These are phyloP conservation scores for Lota lota DNA, from an alignment of 2,113 vertebrate genomes.

Conservation along the genomic window DNA sequence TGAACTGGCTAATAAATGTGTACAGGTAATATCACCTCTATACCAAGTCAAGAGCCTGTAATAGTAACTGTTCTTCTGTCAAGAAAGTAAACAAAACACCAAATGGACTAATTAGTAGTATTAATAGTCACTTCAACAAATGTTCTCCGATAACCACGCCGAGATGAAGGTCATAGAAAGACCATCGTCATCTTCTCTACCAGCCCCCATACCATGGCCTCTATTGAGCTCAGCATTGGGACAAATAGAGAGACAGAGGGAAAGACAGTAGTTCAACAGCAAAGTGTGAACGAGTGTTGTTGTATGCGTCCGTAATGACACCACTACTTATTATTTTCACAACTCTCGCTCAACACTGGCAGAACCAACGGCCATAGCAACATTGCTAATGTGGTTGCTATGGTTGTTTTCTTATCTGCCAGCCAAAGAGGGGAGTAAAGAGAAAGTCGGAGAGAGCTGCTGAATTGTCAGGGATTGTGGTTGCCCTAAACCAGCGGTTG, in stretches of 20 bases:
- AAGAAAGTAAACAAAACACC: too few relatives aligned
- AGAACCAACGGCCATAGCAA: slow-evolving; percentile 31
- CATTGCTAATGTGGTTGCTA: slow-evolving; percentile 33
- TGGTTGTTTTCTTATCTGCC: slow-evolving; percentile 58
- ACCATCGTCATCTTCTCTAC: too few relatives aligned
- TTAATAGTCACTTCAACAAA: too few relatives aligned
- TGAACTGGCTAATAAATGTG: too few relatives aligned
- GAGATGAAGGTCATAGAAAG: too few relatives aligned
- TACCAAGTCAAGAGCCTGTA: too few relatives aligned
- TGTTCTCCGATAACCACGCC: too few relatives aligned
- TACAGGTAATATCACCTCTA: too few relatives aligned
- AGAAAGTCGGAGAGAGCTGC: slow-evolving; percentile 32
- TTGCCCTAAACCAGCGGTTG: neutral
- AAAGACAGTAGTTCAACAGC: slow-evolving; percentile 37
- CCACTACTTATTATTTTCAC: slow-evolving; percentile 58
- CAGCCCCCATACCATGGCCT: too few relatives aligned
- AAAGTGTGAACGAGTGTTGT: slow-evolving; percentile 35
- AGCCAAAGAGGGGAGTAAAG: slow-evolving; percentile 41
- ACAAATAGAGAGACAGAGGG: slow-evolving; percentile 8
- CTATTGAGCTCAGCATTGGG: too few relatives aligned
- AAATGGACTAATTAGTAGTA: too few relatives aligned
- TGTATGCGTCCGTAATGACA: slow-evolving; percentile 41
- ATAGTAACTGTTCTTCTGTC: too few relatives aligned
- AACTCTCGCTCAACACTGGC: slow-evolving; percentile 47
- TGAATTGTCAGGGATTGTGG: slow-evolving; percentile 35